Conservation (phyloP, 2,113 vertebrate genomes). For the Amblyopsis rosae region DNA sequence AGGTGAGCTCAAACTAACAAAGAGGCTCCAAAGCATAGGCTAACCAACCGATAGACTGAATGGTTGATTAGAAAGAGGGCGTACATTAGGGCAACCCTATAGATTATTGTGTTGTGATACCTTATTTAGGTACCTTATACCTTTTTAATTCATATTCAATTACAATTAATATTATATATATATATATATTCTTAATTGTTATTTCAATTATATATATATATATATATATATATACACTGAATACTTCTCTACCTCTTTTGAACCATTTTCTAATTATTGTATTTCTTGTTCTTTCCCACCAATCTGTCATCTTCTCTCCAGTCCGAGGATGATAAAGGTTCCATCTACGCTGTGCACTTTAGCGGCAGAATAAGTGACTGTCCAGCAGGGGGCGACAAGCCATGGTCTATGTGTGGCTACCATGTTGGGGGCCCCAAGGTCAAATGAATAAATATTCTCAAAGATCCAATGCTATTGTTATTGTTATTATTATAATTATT, state of each 20-base stretch:
- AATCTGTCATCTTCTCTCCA: conserved; percentile 45
- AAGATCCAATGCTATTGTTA: background rate
- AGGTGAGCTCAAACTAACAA: conserved; percentile 39
- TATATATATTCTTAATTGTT: no score
- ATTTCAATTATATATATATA: no score
- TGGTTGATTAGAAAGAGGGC: no score
- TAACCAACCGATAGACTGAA: background rate
- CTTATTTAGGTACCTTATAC: no score
- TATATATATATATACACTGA: no score
- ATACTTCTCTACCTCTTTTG: no score
- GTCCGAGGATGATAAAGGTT: conserved; percentile 63
- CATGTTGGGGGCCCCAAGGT: conserved; percentile 68
- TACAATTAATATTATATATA: no score
- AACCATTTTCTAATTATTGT: no score
- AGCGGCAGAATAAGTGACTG: conserved; percentile 79
- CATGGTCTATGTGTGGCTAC: conserved; percentile 85
- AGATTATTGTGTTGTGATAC: no score
- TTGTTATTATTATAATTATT: background rate
- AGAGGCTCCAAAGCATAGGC: background rate
- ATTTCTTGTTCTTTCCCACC: conserved; percentile 6
- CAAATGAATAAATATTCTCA: background rate
- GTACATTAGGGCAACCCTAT: no score
- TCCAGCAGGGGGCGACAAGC: conserved; percentile 54
- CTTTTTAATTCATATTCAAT: no score
- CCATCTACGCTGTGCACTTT: conserved; percentile 75